phyloP scores from a whole-genome alignment of 2,888 invertebrate species.

The Eumerus sabulonum region DNA sequence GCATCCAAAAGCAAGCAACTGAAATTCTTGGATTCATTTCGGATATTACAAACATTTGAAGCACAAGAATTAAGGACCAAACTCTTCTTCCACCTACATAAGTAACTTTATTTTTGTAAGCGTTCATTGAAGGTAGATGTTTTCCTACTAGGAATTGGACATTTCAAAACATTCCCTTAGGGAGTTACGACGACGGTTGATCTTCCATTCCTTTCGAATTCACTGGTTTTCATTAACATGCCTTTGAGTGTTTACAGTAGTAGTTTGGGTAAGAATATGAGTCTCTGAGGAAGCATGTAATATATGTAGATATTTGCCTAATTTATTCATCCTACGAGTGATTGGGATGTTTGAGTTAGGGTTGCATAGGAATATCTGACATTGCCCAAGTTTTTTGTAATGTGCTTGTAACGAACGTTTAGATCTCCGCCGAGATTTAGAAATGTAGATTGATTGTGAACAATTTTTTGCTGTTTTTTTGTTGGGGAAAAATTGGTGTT shows the following conservation, averaged over 20 bases:
- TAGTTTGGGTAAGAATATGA: conserved; percentile 17
- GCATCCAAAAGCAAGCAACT: too few species aligned
- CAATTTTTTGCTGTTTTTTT: too few species aligned
- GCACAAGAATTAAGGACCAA: background rate
- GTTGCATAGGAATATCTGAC: conserved; percentile 25
- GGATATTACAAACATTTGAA: background rate
- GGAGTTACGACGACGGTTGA: too few species aligned
- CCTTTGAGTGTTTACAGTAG: conserved; percentile 27
- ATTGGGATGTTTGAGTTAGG: conserved; percentile 29
- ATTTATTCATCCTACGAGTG: conserved; percentile 35
- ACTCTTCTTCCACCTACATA: too few species aligned
- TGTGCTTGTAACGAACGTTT: conserved; percentile 10
- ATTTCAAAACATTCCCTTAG: conserved; percentile 14
- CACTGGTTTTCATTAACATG: conserved; percentile 28
- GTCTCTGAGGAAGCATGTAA: background rate
- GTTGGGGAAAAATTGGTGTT: too few species aligned
- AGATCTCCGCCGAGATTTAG: conserved; percentile 19
- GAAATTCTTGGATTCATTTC: too few species aligned
- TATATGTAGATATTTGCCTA: conserved; percentile 43
- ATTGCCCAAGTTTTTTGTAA: background rate
- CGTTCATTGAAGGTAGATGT: background rate
- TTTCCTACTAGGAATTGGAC: conserved; percentile 15
- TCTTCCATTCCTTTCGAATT: conserved; percentile 6
- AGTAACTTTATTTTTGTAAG: too few species aligned
- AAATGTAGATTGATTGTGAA: background rate